These are phyloP conservation scores for Chionomys nivalis DNA, from an alignment of 2,113 vertebrate species.

Conservation along the genomic window DNA sequence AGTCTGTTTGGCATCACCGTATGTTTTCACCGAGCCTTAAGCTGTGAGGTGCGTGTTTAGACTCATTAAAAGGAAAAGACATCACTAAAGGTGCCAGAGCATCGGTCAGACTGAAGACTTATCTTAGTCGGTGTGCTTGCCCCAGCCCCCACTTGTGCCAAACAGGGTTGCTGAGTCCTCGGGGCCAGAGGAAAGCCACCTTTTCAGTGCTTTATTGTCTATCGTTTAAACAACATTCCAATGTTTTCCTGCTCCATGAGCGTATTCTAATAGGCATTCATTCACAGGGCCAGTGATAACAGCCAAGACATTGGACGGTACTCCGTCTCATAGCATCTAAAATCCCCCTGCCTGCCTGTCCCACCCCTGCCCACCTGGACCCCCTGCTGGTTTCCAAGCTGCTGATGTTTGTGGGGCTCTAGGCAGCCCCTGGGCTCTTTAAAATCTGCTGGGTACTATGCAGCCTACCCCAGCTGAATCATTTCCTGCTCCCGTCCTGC, in stretches of 20 bases:
- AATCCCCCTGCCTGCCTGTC: constrained; percentile 69
- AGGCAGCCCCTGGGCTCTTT: constrained; percentile 81
- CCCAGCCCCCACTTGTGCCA: background rate
- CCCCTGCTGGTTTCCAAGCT: constrained; percentile 82
- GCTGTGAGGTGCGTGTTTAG: background rate
- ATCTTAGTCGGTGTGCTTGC: background rate
- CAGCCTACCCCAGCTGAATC: constrained; percentile 74
- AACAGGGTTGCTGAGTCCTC: background rate
- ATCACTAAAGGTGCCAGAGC: background rate
- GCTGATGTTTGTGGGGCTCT: constrained; percentile 81
- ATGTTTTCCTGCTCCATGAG: constrained; percentile 43
- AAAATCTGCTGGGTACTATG: constrained; percentile 80
- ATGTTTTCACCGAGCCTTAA: background rate
- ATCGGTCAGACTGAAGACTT: background rate
- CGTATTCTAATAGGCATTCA: constrained; percentile 68
- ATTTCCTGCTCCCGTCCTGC: constrained; percentile 77
- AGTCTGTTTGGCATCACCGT: background rate
- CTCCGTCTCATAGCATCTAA: constrained; percentile 72
- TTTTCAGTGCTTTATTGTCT: constrained; percentile 48
- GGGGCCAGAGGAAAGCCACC: background rate
- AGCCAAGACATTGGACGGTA: constrained; percentile 60
- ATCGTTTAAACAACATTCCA: constrained; percentile 39
- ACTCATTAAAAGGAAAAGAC: background rate
- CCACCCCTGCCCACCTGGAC: constrained; percentile 76
- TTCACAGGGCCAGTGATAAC: constrained; percentile 46